phyloP scores from a whole-genome alignment of 2,797 vertebrate genomes.

The Falco concolor region DNA sequence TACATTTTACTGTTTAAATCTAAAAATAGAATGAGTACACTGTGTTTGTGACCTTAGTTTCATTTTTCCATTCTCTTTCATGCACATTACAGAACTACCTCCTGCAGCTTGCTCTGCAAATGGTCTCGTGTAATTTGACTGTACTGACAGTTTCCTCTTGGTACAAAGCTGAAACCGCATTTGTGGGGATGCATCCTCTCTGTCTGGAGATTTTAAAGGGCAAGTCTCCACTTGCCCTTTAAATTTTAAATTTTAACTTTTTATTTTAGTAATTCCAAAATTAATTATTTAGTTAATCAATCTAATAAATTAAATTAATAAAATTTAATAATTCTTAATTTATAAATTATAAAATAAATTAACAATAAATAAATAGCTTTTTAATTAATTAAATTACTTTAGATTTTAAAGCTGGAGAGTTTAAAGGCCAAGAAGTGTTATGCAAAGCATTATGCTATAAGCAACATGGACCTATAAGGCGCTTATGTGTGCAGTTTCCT shows the following conservation, averaged over 20 bases:
- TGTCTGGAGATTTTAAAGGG: not conserved
- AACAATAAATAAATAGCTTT: too few relatives aligned
- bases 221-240: too few relatives aligned
- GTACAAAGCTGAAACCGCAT: rapidly evolving
- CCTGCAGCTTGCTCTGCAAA: slow-evolving; percentile 7
- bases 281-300: too few relatives aligned
- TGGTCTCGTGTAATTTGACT: not conserved
- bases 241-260: too few relatives aligned
- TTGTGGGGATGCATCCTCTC: not conserved
- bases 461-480: not conserved
- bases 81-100: not conserved
- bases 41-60: slow-evolving; percentile 37
- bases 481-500: not conserved
- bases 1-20: not conserved
- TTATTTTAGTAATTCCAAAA: too few relatives aligned
- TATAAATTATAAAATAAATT: too few relatives aligned
- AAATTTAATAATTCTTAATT: too few relatives aligned
- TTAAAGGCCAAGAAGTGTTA: not conserved
- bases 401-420: not conserved
- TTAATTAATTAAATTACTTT: too few relatives aligned
- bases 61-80: slow-evolving; percentile 13
- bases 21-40: slow-evolving; percentile 56
- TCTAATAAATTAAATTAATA: too few relatives aligned
- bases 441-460: not conserved
- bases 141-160: not conserved